Conservation (phyloP, 2,888 invertebrate species). For the Spicauda simplicius region DNA sequence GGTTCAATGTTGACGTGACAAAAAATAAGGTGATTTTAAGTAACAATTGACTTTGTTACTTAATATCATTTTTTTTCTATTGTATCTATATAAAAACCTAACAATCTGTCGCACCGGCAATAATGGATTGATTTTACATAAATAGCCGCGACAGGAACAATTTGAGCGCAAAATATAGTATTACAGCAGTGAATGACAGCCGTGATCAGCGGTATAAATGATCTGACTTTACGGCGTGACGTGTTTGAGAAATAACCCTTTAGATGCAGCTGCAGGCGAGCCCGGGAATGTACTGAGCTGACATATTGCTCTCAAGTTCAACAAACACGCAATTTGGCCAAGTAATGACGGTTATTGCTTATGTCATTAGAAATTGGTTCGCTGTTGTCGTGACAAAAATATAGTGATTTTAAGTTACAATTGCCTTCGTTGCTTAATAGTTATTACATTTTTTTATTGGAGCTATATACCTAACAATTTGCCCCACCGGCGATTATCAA, state of each 20-base stretch:
- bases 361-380: too few species aligned
- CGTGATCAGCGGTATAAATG: slow-evolving; percentile 70
- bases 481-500: too few species aligned
- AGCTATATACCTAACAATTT: too few species aligned
- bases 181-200: slow-evolving; percentile 58
- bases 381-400: too few species aligned
- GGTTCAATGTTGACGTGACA: too few species aligned
- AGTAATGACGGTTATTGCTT: too few species aligned
- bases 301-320: slow-evolving; percentile 45
- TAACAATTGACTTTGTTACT: too few species aligned
- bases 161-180: slow-evolving; percentile 52
- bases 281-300: slow-evolving; percentile 47
- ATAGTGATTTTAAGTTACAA: too few species aligned
- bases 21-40: too few species aligned
- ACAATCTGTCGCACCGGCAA: slow-evolving; percentile 16
- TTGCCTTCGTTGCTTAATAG: too few species aligned
- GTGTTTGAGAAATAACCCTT: slow-evolving; percentile 75
- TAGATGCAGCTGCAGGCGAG: slow-evolving; percentile 63
- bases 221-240: slow-evolving; percentile 62
- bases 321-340: background rate
- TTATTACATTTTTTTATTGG: too few species aligned
- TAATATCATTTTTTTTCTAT: too few species aligned
- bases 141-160: slow-evolving; percentile 28
- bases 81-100: background rate
- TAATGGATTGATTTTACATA: slow-evolving; percentile 22